Evolutionary conservation across 2,797 vertebrate species (phyloP).

Genomic region (Limosa lapponica): DNA sequence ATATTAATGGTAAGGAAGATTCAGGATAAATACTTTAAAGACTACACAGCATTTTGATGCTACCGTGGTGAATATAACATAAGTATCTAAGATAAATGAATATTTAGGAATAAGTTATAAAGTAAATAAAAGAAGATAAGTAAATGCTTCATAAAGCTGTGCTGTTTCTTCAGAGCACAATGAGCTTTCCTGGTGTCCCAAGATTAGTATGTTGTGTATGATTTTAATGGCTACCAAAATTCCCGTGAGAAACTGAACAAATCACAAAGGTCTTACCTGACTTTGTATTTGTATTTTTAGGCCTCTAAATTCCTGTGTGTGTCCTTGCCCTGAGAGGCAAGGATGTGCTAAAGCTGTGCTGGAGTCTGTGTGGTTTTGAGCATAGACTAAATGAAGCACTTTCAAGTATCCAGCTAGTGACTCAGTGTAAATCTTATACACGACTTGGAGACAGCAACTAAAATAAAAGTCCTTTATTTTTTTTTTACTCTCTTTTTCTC

Average conservation of each 20-base stretch:
- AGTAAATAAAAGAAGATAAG: not conserved
- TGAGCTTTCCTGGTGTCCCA: not conserved
- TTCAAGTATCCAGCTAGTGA: not conserved
- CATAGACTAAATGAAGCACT: not conserved
- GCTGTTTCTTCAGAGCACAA: not conserved
- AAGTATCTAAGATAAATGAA: not conserved
- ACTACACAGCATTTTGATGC: not conserved
- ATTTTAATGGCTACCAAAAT: not conserved
- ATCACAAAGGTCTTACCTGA: not conserved
- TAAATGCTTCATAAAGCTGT: not conserved
- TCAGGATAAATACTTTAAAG: not conserved
- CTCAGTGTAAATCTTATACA: not conserved
- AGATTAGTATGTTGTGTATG: not conserved
- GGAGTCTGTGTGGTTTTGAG: not conserved
- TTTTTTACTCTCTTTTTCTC: not conserved
- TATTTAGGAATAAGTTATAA: not conserved
- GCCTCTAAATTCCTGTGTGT: not conserved
- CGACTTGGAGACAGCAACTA: not conserved
- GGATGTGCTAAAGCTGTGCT: not conserved
- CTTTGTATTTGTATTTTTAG: not conserved
- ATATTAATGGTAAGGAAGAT: not conserved
- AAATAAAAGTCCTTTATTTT: not conserved
- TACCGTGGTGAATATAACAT: accelerated
- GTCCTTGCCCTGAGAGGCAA: not conserved
- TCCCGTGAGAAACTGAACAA: not conserved